phyloP scores from a whole-genome alignment of 2,888 invertebrate species.

The Yponomeuta plumbellus region DNA sequence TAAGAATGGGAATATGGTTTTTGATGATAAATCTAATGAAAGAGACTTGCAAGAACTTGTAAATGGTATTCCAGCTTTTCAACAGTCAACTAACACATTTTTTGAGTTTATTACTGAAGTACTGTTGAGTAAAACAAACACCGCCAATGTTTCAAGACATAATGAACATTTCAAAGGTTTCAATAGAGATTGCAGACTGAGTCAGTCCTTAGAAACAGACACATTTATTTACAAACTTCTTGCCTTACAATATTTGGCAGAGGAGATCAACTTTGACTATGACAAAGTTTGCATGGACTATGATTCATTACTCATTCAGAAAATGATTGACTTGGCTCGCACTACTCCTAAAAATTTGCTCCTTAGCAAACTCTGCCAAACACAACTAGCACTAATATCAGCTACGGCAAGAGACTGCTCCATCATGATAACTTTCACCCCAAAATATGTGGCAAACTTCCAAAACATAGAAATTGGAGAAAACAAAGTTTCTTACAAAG shows the following conservation, averaged over 20 bases:
- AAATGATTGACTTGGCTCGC: conserved; percentile 36
- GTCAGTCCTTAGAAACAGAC: conserved; percentile 26
- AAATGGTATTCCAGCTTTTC: conserved; percentile 34
- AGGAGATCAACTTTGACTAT: conserved; percentile 28
- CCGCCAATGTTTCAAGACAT: conserved; percentile 19
- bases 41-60: conserved; percentile 35
- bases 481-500: conserved; percentile 62
- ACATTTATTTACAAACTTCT: conserved; percentile 46
- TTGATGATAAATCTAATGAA: conserved; percentile 38
- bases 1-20: conserved; percentile 50
- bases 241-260: conserved; percentile 47
- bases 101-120: conserved; percentile 49
- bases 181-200: conserved; percentile 32
- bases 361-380: conserved; percentile 30
- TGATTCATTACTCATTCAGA: conserved; percentile 40
- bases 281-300: conserved; percentile 23
- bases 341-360: conserved; percentile 35
- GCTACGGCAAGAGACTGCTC: conserved; percentile 84
- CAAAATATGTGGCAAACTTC: conserved; percentile 30
- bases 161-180: conserved; percentile 19
- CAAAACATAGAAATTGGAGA: conserved; percentile 45
- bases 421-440: conserved; percentile 77
- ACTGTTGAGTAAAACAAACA: conserved; percentile 34
- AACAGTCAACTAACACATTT: conserved; percentile 34
- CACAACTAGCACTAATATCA: conserved; percentile 68